These are phyloP conservation scores for Bunonema sp. DNA, from an alignment of 2,888 invertebrate genomes.

Conservation along the genomic window DNA sequence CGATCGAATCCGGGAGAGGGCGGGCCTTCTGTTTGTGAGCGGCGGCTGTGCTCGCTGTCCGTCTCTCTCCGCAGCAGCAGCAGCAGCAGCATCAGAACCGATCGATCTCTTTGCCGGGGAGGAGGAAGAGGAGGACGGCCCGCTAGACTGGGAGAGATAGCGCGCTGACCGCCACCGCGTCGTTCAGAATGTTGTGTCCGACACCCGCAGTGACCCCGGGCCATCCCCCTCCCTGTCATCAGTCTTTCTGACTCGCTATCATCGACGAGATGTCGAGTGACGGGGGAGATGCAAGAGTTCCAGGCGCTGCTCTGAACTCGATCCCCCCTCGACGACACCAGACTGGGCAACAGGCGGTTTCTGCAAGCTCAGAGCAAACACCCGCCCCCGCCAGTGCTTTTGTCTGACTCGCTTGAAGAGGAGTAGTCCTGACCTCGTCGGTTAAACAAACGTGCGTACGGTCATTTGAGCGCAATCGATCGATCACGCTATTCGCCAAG, in stretches of 20 bases:
- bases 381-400: constrained; percentile 1
- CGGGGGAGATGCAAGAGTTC: not conserved
- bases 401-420: no score
- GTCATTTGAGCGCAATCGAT: no score
- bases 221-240: no score
- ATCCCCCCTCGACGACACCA: not conserved
- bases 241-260: constrained; percentile 2
- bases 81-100: not conserved
- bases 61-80: not conserved
- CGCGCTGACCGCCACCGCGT: not conserved
- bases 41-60: no score
- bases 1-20: no score
- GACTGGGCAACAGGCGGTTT: not conserved
- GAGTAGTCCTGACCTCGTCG: no score
- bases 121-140: constrained; percentile 1
- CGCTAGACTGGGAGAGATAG: constrained; percentile 1
- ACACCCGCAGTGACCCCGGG: not conserved
- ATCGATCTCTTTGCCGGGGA: not conserved
- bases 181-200: not conserved
- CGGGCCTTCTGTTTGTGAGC: no score
- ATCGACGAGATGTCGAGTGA: not conserved
- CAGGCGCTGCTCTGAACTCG: not conserved
- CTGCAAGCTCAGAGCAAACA: constrained; percentile 2
- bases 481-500: no score
- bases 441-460: no score